phyloP scores from a whole-genome alignment of 2,797 vertebrate genomes.

The Lates japonicus region DNA sequence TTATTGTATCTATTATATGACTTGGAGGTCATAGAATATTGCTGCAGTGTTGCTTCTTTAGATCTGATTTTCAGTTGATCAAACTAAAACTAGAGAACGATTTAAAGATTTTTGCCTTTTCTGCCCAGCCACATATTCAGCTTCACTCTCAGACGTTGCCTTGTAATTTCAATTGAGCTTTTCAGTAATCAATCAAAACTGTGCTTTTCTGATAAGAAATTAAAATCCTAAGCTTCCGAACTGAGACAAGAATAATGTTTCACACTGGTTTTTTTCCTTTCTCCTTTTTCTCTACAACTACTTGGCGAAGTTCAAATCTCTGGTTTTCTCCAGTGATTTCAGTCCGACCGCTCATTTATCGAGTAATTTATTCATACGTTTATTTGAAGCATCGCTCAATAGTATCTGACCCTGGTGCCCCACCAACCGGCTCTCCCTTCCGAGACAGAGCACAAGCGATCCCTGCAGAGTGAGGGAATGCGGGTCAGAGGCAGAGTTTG shows the following conservation, averaged over 20 bases:
- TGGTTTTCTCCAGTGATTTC: constrained; percentile 72
- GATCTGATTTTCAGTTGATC: constrained; percentile 29
- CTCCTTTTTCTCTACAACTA: constrained; percentile 38
- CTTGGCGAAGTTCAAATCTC: constrained; percentile 68
- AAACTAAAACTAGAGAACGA: constrained; percentile 25
- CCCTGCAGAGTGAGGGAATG: constrained; percentile 76
- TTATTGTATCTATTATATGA: neutral
- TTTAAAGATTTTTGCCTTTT: constrained; percentile 8
- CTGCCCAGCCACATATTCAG: constrained; percentile 11
- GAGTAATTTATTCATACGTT: constrained; percentile 80
- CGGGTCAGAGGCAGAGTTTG: constrained; percentile 84
- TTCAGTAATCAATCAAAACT: constrained; percentile 57
- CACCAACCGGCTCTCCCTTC: constrained; percentile 73
- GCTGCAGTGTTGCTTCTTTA: neutral
- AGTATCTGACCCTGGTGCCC: constrained; percentile 81
- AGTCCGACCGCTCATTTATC: constrained; percentile 72
- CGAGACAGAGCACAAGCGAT: constrained; percentile 72
- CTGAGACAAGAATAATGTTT: constrained; percentile 49
- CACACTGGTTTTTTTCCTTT: neutral
- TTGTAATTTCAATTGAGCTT: constrained; percentile 36
- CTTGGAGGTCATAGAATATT: neutral
- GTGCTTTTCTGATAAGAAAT: constrained; percentile 42
- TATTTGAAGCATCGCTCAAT: constrained; percentile 82
- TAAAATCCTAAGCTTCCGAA: constrained; percentile 42
- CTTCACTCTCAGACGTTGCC: constrained; percentile 17